Conservation (phyloP, 1,140 invertebrate species). For the Pomacea maculata region DNA sequence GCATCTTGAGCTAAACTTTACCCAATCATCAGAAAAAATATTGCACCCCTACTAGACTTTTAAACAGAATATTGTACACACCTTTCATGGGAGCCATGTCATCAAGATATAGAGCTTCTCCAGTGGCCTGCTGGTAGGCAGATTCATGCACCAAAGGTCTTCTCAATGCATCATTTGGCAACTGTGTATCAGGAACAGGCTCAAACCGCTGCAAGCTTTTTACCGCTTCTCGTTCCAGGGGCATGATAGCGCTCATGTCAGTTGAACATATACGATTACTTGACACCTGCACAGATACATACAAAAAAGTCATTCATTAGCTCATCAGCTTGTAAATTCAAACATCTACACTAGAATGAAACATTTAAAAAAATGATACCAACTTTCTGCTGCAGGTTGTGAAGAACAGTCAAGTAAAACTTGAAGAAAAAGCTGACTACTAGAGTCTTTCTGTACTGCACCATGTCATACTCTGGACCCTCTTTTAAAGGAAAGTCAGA, state of each 20-base stretch:
- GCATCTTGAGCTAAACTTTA: constrained; percentile 20
- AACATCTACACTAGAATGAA: neutral
- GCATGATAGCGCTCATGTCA: constrained; percentile 21
- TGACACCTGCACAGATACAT: too few relatives aligned
- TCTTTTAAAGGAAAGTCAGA: constrained; percentile 80
- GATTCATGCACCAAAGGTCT: constrained; percentile 82
- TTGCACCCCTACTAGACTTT: too few relatives aligned
- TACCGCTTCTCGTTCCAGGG: constrained; percentile 56
- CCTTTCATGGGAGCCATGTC: constrained; percentile 71
- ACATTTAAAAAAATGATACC: neutral
- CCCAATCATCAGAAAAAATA: constrained; percentile 62
- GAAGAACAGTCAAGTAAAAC: constrained; percentile 78
- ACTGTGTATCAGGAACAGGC: constrained; percentile 70
- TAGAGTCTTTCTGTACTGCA: constrained; percentile 82
- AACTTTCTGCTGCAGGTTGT: constrained; percentile 43
- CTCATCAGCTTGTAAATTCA: neutral
- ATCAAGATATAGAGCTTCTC: constrained; percentile 90
- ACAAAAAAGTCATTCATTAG: too few relatives aligned
- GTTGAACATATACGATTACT: too few relatives aligned
- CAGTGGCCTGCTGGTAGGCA: constrained; percentile 86
- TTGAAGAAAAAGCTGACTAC: constrained; percentile 68
- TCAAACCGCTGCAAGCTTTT: constrained; percentile 55
- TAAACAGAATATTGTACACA: too few relatives aligned
- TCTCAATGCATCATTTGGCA: constrained; percentile 71
- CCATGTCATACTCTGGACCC: constrained; percentile 89